Evolutionary conservation across 1,140 invertebrate species (phyloP).

Genomic region (Cyclina sinensis): DNA sequence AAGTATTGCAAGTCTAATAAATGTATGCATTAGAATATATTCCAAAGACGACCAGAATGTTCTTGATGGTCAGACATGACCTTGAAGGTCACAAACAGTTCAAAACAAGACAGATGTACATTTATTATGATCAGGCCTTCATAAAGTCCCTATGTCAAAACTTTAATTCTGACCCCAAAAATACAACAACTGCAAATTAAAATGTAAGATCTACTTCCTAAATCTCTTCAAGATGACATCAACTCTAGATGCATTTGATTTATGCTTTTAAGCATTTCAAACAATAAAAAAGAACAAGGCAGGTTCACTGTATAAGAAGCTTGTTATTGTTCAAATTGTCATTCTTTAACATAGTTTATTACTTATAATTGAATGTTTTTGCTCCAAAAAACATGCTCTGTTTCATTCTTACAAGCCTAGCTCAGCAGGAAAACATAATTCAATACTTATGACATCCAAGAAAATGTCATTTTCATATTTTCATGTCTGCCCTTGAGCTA

Average conservation of each 20-base stretch:
- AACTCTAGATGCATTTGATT: no score
- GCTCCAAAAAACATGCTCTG: background rate
- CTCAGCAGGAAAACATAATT: constrained; percentile 13
- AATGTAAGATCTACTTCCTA: background rate
- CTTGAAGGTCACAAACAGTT: no score
- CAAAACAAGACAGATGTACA: no score
- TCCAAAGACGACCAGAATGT: no score
- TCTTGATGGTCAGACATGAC: no score
- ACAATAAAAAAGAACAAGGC: background rate
- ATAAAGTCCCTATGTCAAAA: no score
- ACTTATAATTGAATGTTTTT: constrained; percentile 18
- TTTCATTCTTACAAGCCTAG: background rate
- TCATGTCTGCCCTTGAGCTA: constrained; percentile 22
- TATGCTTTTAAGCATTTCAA: no score
- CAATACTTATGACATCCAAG: constrained; percentile 23
- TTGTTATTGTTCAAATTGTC: background rate
- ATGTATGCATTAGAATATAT: no score
- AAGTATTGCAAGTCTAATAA: no score
- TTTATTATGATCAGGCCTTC: no score
- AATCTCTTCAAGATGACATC: background rate
- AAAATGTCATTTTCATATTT: constrained; percentile 43
- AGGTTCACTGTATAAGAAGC: background rate
- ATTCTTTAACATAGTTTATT: constrained; percentile 1
- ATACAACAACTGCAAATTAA: no score
- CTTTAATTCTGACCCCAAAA: no score